These are phyloP conservation scores for Polymixis flavicincta DNA, from an alignment of 2,888 invertebrate species.

Conservation along the genomic window DNA sequence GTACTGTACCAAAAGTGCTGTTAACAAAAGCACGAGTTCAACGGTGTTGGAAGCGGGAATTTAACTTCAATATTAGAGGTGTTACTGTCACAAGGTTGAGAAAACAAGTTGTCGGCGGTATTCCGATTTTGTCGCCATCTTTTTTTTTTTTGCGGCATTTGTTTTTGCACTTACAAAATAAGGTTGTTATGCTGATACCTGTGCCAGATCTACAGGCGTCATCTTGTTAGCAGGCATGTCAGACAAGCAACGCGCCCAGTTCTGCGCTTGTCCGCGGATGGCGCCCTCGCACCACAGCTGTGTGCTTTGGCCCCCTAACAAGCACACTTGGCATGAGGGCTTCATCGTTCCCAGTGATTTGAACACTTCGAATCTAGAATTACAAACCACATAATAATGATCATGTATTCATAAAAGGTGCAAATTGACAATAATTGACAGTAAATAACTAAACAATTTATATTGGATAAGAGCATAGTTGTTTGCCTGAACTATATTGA, in stretches of 20 bases:
- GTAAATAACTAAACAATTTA: not conserved
- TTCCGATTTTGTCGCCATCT: not conserved
- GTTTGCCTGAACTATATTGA: no score
- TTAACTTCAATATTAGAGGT: not conserved
- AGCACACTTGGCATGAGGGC: conserved; percentile 58
- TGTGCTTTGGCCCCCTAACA: conserved; percentile 51
- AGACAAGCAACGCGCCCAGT: conserved; percentile 93
- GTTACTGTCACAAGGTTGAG: not conserved
- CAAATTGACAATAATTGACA: not conserved
- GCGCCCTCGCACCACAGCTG: conserved; percentile 90
- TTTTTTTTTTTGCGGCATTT: no score
- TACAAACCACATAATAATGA: not conserved
- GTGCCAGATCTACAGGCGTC: conserved; percentile 94
- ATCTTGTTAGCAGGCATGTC: conserved; percentile 95
- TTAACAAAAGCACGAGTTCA: not conserved
- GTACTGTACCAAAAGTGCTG: not conserved
- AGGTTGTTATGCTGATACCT: conserved; percentile 70
- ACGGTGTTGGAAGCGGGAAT: not conserved
- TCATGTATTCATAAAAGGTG: not conserved
- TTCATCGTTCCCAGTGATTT: conserved; percentile 69
- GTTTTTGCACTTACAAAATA: not conserved
- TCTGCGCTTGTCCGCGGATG: conserved; percentile 93
- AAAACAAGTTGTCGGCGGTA: not conserved
- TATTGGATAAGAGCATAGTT: no score
- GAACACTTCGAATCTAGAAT: conserved; percentile 85